Evolutionary conservation across 1,140 invertebrate genomes (phyloP), one percentile per base, ranked within the genome.

Genomic region (Saxidomus purpurata): DNA sequence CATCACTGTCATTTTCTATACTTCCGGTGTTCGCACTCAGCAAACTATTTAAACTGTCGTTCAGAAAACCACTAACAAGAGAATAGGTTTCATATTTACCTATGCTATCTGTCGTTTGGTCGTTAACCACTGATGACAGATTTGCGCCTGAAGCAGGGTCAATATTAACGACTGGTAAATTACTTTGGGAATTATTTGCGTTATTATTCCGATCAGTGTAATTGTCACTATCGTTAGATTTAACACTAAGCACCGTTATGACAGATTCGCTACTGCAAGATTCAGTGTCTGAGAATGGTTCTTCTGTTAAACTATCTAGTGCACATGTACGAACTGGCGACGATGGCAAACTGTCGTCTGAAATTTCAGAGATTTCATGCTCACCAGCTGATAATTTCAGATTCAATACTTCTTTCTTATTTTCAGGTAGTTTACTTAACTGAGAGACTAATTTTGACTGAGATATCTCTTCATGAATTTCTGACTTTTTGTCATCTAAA

Each of bases 211-310:
- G 47, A 79, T 79, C 61, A 6, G 40, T 19, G 74, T 79, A 71
- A 81, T 47, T 83, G 8, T 89, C 87, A 76, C 87, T 89, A 15
- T 89, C 87, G 49, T 59, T 83, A 8, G 87, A 89, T 83, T 77
- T 83, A 4, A 89, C 80, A 55, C 87, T 89, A 43, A 89, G n/a
- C 49, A 89, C 87, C 81, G 87, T 89, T 61, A 89, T 83, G n/a
- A 89, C 80, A 1, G 87, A 89, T 49, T 83, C 87, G 49, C 79
- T 87, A 28, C 85, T 77, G 55, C 87, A 89, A 59, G 87, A 89
- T 38, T 89, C 87, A 1, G 87, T 83, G 55, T 89, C 87, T 47
- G 87, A 89, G 52, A 83, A 83, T 61, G 63, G 49, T 55, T 89
- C 87, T 11, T 87, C 84, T 34, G 77, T 55, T 49, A 89, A 38